Conservation (phyloP, 1,140 invertebrate genomes). For the Drosophila bocqueti region DNA sequence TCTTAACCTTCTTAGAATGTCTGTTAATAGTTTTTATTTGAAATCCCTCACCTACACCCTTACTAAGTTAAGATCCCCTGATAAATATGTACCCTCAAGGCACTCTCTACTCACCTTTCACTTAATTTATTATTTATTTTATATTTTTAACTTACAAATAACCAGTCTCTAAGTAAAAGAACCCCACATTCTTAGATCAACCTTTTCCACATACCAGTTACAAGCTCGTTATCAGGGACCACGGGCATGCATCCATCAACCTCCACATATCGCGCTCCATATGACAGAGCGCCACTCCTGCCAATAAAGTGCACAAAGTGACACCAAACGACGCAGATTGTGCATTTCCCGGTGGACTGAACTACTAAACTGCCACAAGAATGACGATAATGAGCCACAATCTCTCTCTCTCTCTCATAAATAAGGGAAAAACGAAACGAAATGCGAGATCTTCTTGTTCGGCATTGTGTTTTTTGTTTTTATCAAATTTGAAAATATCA, state of each 20-base stretch:
- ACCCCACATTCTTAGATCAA: no score
- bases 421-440: conserved; percentile 71
- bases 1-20: background rate
- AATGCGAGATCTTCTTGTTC: conserved; percentile 33
- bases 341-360: conserved; percentile 23
- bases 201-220: conserved; percentile 8
- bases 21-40: background rate
- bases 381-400: conserved; percentile 71
- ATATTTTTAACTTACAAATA: no score
- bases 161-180: no score
- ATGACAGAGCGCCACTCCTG: conserved; percentile 57
- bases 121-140: background rate
- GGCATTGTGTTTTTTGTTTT: conserved; percentile 46
- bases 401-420: conserved; percentile 55
- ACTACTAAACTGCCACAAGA: conserved; percentile 52
- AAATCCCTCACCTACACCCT: rapidly evolving
- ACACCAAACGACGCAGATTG: conserved; percentile 54
- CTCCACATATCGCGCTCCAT: background rate
- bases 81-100: background rate
- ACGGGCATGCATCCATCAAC: conserved; percentile 12
- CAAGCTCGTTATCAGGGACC: conserved; percentile 7
- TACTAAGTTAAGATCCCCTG: background rate
- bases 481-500: conserved; percentile 82
- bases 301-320: conserved; percentile 45
- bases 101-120: background rate